These are phyloP conservation scores for Rotaria socialis DNA, from an alignment of 2,888 invertebrate species.

Conservation along the genomic window DNA sequence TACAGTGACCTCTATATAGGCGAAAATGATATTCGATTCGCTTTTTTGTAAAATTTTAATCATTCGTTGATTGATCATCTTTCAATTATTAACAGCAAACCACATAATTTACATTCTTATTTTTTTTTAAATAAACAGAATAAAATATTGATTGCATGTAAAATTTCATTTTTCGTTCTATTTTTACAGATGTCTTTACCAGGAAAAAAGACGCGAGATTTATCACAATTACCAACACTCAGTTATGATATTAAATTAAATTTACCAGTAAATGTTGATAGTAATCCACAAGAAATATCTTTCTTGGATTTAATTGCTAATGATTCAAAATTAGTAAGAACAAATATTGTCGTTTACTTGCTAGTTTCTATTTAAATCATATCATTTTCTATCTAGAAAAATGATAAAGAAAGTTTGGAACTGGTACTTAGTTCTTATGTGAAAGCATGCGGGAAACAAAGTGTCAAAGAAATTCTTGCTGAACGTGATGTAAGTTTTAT, in stretches of 20 bases:
- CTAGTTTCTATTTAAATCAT: background rate
- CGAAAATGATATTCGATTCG: too few species aligned
- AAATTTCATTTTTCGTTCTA: background rate
- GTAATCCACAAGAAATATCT: conserved; percentile 7
- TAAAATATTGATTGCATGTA: background rate
- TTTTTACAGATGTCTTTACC: background rate
- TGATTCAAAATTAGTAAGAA: background rate
- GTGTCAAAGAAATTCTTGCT: background rate
- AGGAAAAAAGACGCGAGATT: background rate
- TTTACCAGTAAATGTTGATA: background rate
- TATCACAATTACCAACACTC: background rate
- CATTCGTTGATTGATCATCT: background rate
- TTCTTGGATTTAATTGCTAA: conserved; percentile 4
- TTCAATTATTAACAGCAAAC: background rate
- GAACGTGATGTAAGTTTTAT: background rate
- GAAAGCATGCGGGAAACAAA: background rate
- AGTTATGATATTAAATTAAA: background rate
- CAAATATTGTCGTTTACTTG: background rate
- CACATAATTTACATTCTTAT: background rate
- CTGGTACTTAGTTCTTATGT: background rate
- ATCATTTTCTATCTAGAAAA: background rate
- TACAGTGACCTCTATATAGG: background rate
- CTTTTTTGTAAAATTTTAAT: too few species aligned
- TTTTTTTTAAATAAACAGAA: background rate
- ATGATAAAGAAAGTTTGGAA: conserved; percentile 5